A percentile compares a stretch with the other conserved stretches of the same genome.
These are phyloP conservation scores for Stigmatopora nigra DNA, from an alignment of 2,113 vertebrate genomes.

Conservation along the genomic window DNA sequence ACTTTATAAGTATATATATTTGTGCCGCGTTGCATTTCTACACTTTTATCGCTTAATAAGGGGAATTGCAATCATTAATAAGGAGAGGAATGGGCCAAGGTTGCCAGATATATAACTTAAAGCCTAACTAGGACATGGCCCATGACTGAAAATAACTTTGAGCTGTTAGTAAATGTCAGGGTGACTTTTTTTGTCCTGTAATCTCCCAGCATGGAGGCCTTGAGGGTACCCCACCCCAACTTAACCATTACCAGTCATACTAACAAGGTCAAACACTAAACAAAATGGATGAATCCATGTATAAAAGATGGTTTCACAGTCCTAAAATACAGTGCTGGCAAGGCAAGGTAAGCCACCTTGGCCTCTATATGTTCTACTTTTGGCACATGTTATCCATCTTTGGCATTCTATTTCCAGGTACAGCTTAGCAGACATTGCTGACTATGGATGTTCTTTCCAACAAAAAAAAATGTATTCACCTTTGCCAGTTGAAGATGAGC, in stretches of 20 bases:
- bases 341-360: slow-evolving; percentile 6
- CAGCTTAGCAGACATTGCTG: slow-evolving; percentile 30
- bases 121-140: too few species aligned
- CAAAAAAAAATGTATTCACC: slow-evolving; percentile 19
- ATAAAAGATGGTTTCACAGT: not conserved
- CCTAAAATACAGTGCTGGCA: not conserved
- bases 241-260: not conserved
- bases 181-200: too few species aligned
- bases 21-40: too few species aligned
- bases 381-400: not conserved
- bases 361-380: slow-evolving; percentile 15
- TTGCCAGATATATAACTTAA: too few species aligned
- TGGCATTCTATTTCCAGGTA: slow-evolving; percentile 8
- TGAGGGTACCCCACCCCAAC: not conserved
- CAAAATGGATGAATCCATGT: not conserved
- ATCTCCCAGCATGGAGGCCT: too few species aligned
- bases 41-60: too few species aligned
- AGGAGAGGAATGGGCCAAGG: too few species aligned
- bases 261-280: not conserved
- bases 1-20: too few species aligned
- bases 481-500: slow-evolving; percentile 16
- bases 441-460: slow-evolving; percentile 21
- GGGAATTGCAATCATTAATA: too few species aligned
- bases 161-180: too few species aligned
- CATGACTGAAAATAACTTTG: too few species aligned